These are phyloP conservation scores for Gallinago paraguaiae DNA, from an alignment of 2,113 vertebrate genomes.

Conservation along the genomic window DNA sequence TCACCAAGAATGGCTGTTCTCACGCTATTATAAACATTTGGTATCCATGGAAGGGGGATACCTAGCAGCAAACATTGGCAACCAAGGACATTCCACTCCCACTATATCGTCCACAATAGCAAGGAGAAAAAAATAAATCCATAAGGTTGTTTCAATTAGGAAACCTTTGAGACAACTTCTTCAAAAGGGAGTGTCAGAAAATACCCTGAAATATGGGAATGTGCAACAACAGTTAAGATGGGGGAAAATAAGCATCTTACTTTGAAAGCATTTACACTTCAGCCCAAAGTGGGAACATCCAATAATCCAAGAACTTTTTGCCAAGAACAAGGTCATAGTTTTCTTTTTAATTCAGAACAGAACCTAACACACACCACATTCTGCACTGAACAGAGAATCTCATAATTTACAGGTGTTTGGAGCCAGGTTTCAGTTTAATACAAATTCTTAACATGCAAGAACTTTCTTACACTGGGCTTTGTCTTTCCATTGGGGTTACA, in stretches of 20 bases:
- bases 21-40: constrained; percentile 51
- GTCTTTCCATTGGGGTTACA: background rate
- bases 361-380: background rate
- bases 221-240: background rate
- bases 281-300: background rate
- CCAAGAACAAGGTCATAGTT: constrained; percentile 31
- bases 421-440: background rate
- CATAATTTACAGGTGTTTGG: background rate
- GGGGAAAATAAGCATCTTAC: background rate
- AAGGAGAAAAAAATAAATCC: background rate
- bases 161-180: background rate
- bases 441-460: background rate
- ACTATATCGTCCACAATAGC: background rate
- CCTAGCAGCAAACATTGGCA: constrained; percentile 65
- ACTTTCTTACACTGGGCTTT: background rate
- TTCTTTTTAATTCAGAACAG: constrained; percentile 32
- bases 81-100: constrained; percentile 36
- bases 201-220: background rate
- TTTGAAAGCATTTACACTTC: constrained; percentile 20
- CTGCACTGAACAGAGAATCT: background rate
- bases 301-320: constrained; percentile 6
- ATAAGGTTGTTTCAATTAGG: background rate
- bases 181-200: background rate
- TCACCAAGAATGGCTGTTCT: constrained; percentile 42
- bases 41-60: constrained; percentile 67